Evolutionary conservation across 2,797 vertebrate species (phyloP), one percentile per base, ranked within the genome.

Genomic region (Poliocrania exsul): DNA sequence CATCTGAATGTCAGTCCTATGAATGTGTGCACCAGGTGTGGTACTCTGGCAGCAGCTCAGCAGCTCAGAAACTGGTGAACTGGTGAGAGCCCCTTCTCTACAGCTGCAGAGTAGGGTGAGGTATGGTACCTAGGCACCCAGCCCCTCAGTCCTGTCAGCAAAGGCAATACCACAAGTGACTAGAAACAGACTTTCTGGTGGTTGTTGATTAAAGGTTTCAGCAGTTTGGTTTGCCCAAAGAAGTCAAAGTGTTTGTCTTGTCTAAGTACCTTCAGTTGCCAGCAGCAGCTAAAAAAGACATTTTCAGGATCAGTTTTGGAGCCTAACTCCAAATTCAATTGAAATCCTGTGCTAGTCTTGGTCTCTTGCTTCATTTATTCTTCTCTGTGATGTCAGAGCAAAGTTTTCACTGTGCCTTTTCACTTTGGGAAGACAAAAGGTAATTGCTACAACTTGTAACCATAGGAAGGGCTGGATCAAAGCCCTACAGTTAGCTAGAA

Each of bases 221-320:
- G 15, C 38, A 47, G 3, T 54, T 72, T 31, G 46, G 6, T 72
- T 58, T 90, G 40, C 57, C 11, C 9, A 3, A 11, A 37, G 51
- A 88, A 87, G 26, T 46, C 28, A n/a, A 38, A 14, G 2, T 10
- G 7, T 47, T 33, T 61, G 2, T 57, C 6, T 74, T 74, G 19
- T 28, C 8, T 86, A 69, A 3, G 5, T 57, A 28, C 6, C 19
- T 62, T 66, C 17, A 33, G 5, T 18, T 7, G 35, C 18, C 29
- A 42, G n/a, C 13, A 78, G 16, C 29, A 86, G n/a, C 18, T 57
- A 37, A 50, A 71, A 73, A 71, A 44, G 10, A 35, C 2, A 20
- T 66, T 64, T 77, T 80, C 54, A 61, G n/a, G 16, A 78, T 72
- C 11, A 33, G 9, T 65, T 86, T 88, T 81, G 66, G 11, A 92